Percentiles rank a stretch among this genome's conserved stretches.
Evolutionary conservation across 2,113 vertebrate genomes (phyloP).

Genomic region (Plestiodon gilberti): DNA sequence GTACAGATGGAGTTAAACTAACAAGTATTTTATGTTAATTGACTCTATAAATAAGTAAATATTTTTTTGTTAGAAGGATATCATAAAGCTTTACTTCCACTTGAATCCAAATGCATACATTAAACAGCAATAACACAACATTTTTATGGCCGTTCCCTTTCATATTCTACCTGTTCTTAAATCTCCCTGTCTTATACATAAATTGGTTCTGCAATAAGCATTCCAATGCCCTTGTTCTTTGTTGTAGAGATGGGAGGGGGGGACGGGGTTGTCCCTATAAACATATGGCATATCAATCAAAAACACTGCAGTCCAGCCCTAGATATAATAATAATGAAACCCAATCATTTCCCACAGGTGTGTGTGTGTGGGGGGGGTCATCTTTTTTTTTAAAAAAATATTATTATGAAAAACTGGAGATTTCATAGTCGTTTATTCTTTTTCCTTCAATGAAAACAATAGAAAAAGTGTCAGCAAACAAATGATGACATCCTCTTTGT

Average conservation of each 20-base stretch:
- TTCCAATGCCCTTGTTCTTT: constrained; percentile 72
- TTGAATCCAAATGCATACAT: constrained; percentile 3
- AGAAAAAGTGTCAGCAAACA: constrained; percentile 74
- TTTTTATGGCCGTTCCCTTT: constrained; percentile 19
- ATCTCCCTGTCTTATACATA: constrained; percentile 60
- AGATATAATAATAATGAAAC: constrained; percentile 81
- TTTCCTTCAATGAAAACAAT: constrained; percentile 81
- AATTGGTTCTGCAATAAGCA: constrained; percentile 59
- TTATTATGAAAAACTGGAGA: constrained; percentile 75
- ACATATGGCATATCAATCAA: constrained; percentile 79
- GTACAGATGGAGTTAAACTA: constrained; percentile 17
- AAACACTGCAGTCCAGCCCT: constrained; percentile 78
- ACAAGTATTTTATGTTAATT: constrained; percentile 12
- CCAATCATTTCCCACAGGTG: constrained; percentile 76
- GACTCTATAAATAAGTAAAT: constrained; percentile 23
- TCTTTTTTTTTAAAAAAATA: constrained; percentile 76
- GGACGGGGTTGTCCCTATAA: constrained; percentile 40
- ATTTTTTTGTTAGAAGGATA: neutral
- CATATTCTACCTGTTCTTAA: constrained; percentile 29
- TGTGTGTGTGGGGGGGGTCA: constrained; percentile 66
- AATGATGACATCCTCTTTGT: constrained; percentile 71
- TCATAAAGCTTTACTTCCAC: neutral
- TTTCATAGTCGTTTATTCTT: constrained; percentile 71
- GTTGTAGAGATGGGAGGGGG: constrained; percentile 50
- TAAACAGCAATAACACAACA: constrained; percentile 16